phyloP scores from a whole-genome alignment of 2,797 vertebrate species.

The Nyctibius grandis region DNA sequence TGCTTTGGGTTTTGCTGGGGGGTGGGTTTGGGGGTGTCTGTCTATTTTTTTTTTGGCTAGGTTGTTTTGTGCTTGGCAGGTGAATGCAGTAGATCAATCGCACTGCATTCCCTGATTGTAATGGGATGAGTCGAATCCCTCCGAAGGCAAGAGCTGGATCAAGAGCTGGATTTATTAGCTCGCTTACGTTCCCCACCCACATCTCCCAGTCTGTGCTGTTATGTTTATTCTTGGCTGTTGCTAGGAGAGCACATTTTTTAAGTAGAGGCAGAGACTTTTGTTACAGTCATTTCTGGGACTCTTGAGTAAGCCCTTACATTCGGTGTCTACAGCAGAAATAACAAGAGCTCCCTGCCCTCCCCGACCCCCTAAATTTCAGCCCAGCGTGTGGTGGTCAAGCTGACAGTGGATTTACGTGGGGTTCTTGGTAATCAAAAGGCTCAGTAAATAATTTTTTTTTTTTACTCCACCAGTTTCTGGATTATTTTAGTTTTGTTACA shows the following conservation, averaged over 20 bases:
- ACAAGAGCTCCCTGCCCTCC: neutral
- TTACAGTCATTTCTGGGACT: neutral
- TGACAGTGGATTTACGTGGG: neutral
- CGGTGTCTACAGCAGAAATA: neutral
- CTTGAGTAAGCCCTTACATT: neutral
- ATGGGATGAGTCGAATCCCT: conserved; percentile 16
- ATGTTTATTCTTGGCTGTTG: conserved; percentile 40
- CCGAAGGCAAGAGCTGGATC: neutral
- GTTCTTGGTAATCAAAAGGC: conserved; percentile 32
- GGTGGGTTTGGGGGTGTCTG: too few species aligned
- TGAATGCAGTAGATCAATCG: neutral
- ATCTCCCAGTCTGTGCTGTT: neutral
- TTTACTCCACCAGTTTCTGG: conserved; percentile 51
- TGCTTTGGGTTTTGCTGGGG: rapidly evolving
- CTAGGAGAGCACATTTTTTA: conserved; percentile 6
- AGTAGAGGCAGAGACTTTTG: neutral
- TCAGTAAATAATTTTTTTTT: neutral
- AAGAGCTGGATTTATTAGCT: conserved; percentile 10
- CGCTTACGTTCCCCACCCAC: conserved; percentile 1
- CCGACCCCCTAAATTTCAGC: neutral
- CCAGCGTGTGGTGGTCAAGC: neutral
- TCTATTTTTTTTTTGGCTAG: neutral
- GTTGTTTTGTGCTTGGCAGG: neutral
- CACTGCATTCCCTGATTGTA: neutral
- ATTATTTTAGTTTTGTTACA: conserved; percentile 51